Evolutionary conservation across 1,140 invertebrate genomes (phyloP), one percentile per base, ranked within the genome.

Genomic region (Saccostrea glomerata): DNA sequence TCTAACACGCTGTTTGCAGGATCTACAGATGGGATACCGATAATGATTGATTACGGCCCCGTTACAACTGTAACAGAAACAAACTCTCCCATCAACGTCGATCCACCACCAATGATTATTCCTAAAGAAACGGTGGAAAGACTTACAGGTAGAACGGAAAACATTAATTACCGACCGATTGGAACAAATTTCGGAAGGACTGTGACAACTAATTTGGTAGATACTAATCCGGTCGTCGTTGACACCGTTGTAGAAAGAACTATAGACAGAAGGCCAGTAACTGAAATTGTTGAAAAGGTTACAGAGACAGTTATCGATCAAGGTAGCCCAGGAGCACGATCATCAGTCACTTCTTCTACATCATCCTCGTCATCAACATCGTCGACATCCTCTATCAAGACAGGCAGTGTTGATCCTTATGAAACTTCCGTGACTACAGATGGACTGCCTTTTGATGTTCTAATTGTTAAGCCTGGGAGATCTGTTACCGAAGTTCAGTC

Each of bases 401-500:
- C 70, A 30, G 30, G 70, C 15, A 77, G 15, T 36, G 25, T 30
- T 36, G 25, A 77, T 77, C 13, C 30, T 11, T 77, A 77, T 30
- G 70, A 77, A 25, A 77, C 70, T 36, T 30, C 70, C 25, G 30
- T 77, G 13, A 30, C 70, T 36, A 77, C 70, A 30, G 70, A 77
- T 77, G 70, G 70, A 12, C 25, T 77, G 15, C 70, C 70, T 3
- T 77, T 77, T 77, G 70, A 77, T 77, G 70, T 77, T 77, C 9
- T 77, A 15, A 77, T 77, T 36, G 70, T 77, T 30, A 77, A 77
- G 15, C 70, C 70, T 36, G 70, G 70, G 36, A 77, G 70, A 77
- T 77, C 70, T 25, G 70, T 77, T 12, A 77, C 70, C 3, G 70
- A 77, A 25, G 70, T 77, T 77, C 70, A 77, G 15, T 77, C 70